Base-by-base conservation (phyloP, 2,888 invertebrate species). In the Pollenia amentaria region DNA sequence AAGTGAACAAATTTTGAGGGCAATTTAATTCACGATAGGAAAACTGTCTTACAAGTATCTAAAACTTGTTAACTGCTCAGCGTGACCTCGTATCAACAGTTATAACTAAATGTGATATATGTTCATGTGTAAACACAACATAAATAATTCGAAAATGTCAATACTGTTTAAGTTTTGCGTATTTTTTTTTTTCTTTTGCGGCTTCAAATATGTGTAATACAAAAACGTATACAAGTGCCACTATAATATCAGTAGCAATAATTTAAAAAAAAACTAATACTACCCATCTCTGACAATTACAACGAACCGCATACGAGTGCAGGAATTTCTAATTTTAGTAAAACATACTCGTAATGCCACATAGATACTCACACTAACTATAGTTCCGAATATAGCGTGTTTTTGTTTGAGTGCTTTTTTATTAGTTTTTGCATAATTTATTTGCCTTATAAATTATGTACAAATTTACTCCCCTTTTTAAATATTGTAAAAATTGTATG, bases 101-200 rank as follows among this genome's bases (percentile, higher is more conserved):
- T 46, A 55, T 21, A 55, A n/a, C n/a, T n/a, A n/a, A 55, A 51
- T 55, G 16, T 42, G 11, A n/a, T 12, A 16, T 48, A n/a, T 29
- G n/a, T 44, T 64, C 40, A 62, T 48, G 21, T 62, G 46, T 38
- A 42, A 67, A 69, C 40, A 53, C 62, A 69, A 75, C 53, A 83
- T 83, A 70, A 83, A 70, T 70, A 64, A 76, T 83, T 46, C 70
- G 12, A 55, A 70, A 55, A 70, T 76, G 76, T 83, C 69, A 76
- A 76, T 70, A 77, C 55, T 70, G n/a, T 70, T 53, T 65, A 46
- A 55, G 64, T 44, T 70, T 51, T 12, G 42, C 16, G 29, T 77
- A 42, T 42, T 64, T 16, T 18, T 11, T 9, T 77, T 40, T 70
- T 10, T 38, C 29, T 70, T 62, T 60, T 80, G 29, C 38, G 44